A percentile compares a stretch with the other conserved stretches of the same genome.
Conservation (phyloP, 2,113 vertebrate species). For the Phalacrocorax aristotelis region DNA sequence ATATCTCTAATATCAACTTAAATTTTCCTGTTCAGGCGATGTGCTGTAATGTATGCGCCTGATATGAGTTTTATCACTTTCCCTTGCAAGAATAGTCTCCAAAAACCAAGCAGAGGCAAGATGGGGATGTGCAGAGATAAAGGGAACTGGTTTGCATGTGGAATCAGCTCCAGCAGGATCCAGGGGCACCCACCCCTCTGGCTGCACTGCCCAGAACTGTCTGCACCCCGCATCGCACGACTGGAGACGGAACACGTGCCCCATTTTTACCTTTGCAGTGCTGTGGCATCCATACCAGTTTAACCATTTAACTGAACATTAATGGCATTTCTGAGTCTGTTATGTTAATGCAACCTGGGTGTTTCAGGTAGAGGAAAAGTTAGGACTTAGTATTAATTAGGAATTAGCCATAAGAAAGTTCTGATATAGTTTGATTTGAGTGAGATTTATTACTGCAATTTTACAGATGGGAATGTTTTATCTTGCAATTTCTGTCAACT, state of each 20-base stretch:
- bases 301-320: background rate
- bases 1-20: background rate
- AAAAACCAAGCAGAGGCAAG: background rate
- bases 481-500: background rate
- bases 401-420: background rate
- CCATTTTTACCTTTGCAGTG: background rate
- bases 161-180: background rate
- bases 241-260: rapidly evolving
- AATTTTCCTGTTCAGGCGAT: background rate
- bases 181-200: background rate
- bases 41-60: background rate
- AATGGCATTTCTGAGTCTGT: background rate
- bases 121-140: background rate
- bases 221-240: rapidly evolving
- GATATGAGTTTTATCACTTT: background rate
- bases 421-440: background rate
- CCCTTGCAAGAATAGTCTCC: background rate
- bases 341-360: background rate
- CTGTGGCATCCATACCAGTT: background rate
- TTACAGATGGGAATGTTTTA: background rate
- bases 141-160: background rate
- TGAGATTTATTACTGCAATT: background rate
- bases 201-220: background rate
- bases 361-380: background rate
- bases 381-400: background rate